phyloP scores from a whole-genome alignment of 1,140 invertebrate species.

The Zaprionus davidi region DNA sequence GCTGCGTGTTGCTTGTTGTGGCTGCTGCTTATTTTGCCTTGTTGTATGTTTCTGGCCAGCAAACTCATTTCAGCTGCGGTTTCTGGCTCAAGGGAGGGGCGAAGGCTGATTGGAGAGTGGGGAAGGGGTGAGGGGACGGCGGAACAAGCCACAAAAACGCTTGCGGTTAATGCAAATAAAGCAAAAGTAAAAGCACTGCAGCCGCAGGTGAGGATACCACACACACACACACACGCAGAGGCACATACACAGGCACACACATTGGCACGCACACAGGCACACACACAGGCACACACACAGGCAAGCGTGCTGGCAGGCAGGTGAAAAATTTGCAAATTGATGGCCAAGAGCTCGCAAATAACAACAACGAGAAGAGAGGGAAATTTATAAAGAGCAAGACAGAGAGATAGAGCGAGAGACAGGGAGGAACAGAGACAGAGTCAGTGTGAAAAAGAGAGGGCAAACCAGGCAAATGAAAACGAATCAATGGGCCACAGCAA shows the following conservation, averaged over 20 bases:
- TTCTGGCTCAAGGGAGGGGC: neutral
- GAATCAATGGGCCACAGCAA: slow-evolving; percentile 27
- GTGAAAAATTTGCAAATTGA: slow-evolving; percentile 54
- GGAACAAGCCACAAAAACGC: slow-evolving; percentile 30
- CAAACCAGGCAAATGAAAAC: slow-evolving; percentile 30
- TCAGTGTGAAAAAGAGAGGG: neutral
- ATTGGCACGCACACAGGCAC: neutral
- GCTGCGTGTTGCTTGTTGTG: slow-evolving; percentile 10
- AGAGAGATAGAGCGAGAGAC: too few species aligned
- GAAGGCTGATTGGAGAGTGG: neutral
- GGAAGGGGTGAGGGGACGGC: too few species aligned
- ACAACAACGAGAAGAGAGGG: slow-evolving; percentile 7
- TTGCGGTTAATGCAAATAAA: slow-evolving; percentile 51
- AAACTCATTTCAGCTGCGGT: slow-evolving; percentile 43
- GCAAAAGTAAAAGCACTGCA: slow-evolving; percentile 43
- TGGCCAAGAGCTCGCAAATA: slow-evolving; percentile 37
- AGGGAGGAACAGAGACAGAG: neutral
- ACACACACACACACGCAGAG: slow-evolving; percentile 2
- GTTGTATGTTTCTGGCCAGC: slow-evolving; percentile 15
- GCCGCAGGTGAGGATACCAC: slow-evolving; percentile 9
- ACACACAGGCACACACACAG: neutral
- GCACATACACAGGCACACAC: neutral
- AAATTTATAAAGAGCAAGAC: neutral
- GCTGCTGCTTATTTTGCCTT: slow-evolving; percentile 16
- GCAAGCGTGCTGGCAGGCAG: neutral